Base-by-base conservation (phyloP, 2,113 vertebrate genomes). In the Capreolus pygargus region DNA sequence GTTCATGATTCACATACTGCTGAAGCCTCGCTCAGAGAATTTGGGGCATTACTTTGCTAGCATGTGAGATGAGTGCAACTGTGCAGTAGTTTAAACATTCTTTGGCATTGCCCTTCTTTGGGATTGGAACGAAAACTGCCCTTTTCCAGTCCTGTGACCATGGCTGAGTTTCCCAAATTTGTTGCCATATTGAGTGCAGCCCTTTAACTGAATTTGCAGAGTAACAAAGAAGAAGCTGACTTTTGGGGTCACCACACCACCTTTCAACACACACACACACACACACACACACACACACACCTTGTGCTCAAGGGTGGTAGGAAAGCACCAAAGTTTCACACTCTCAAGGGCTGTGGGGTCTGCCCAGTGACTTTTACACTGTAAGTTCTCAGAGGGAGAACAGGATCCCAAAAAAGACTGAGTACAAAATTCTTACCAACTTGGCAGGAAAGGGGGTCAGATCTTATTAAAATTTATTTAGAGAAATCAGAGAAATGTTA, bases 391-490 rank as follows among this genome's bases (percentile, higher is more conserved):
- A 30, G 14, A 61, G 33, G 60, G 84, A 39, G 58, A 91, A 7
- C n/a, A n/a, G 14, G 12, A 39, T 28, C 1, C n/a, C 33, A 43
- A 14, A 43, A 52, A 64, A 60, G 21, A 58, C 19, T 6, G 17
- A 78, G 55, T 7, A 67, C 30, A 87, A 7, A 45, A 54, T 91
- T 89, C 33, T 94, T 39, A 70, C 8, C 2, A 83, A 11, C 55
- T 81, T 76, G 36, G 36, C 33, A 58, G 54, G 14, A 86, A 91
- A 45, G 7, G 2, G 15, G 11, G 21, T 16, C 14, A 94, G 43
- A 92, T n/a, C 5, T 60, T 0, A 9, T 64, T 94, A 58, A 89
- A 84, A 86, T 10, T 89, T 39, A 89, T 33, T 86, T 67, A 78
- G 12, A 74, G 16, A 89, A 82, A 54, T 91, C 36, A 47, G 84